Evolutionary conservation across 2,113 vertebrate genomes (phyloP).

Genomic region (Anser brachyrhynchus): DNA sequence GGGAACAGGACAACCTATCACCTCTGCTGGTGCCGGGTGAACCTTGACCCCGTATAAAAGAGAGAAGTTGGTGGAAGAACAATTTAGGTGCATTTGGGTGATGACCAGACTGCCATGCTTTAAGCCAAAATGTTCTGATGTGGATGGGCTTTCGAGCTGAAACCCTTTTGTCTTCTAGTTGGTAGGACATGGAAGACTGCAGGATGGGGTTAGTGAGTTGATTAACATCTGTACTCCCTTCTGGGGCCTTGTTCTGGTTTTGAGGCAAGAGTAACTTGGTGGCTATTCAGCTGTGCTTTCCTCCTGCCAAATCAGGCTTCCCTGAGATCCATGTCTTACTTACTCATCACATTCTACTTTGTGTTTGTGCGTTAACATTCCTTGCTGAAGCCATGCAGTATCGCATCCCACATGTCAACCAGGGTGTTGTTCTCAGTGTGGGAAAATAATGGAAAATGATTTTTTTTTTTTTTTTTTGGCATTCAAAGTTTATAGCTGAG

Average conservation of each 20-base stretch:
- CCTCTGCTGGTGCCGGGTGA: background rate
- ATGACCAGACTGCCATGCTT: background rate
- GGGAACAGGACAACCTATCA: too few species aligned
- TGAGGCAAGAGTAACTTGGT: background rate
- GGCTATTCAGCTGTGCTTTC: background rate
- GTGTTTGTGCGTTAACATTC: background rate
- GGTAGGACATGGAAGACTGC: background rate
- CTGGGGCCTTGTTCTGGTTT: background rate
- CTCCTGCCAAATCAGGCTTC: background rate
- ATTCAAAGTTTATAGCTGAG: background rate
- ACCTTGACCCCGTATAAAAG: background rate
- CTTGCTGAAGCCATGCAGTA: background rate
- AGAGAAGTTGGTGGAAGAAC: background rate
- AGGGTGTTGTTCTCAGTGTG: background rate
- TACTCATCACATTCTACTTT: background rate
- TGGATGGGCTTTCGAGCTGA: background rate
- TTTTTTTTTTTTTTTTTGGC: background rate
- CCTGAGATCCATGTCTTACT: background rate
- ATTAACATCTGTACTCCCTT: background rate
- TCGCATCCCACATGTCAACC: background rate
- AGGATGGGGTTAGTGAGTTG: background rate
- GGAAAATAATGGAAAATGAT: background rate
- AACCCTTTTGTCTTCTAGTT: background rate
- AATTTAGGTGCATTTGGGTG: background rate
- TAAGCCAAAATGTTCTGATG: background rate